Base-by-base conservation (phyloP, 2,888 invertebrate species). In the Pediacus dermestoides region DNA sequence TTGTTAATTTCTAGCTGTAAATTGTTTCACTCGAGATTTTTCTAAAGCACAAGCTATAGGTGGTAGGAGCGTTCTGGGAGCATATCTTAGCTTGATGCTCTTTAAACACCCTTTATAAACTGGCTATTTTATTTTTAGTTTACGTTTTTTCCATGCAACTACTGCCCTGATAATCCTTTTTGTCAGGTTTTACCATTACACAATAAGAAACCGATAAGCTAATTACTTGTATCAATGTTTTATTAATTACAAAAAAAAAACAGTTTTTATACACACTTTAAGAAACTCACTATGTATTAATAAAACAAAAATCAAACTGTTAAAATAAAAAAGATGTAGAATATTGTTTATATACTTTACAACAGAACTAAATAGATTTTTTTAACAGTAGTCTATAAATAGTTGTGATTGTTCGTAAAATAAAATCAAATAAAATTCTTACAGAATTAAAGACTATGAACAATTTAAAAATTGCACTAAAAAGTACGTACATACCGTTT, bases 1-100 rank as follows among this genome's bases (percentile, higher is more conserved):
- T 54, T 53, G 58, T 57, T 52, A 52, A 28, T 28, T 49, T 47
- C 50, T 56, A 58, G 50, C 10, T 13, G 55, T 55, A 55, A 50
- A 42, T 51, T 57, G 56, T 50, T 49, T 61, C 58, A 57, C 50
- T 58, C 55, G 50, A 53, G 58, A 45, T 46, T 55, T 55, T 46
- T 63, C 60, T 63, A 61, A 66, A 64, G 64, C 65, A 52, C 53
- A 64, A 62, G 60, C 63, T 60, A 64, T 59, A 60, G 54, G 50
- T 57, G 8, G 57, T 52, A 55, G 41, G 45, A 37, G 46, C 46
- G 7, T 39, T 43, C 45, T 43, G 41, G 45, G 43, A 40, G 42
- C 42, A 32, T 46, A 42, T 43, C 39, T 14, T 14, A 13, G 8
- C 8, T 28, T 28, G 13, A 23, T 23, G 23, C 9, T 23, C 23